Base-by-base conservation (phyloP, 2,888 invertebrate genomes). In the Parascotia fuliginaria region DNA sequence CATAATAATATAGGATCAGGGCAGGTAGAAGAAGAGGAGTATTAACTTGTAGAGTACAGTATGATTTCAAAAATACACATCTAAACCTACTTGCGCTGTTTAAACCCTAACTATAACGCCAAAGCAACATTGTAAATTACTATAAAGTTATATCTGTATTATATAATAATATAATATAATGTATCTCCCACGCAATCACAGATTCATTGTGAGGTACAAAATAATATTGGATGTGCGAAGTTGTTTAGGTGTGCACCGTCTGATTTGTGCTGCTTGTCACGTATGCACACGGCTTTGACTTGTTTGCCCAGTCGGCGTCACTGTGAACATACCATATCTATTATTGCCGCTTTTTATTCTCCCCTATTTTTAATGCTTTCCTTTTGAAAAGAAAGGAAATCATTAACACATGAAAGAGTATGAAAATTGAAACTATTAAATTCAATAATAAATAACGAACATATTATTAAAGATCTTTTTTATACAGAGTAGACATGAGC, bases 251-350 rank as follows among this genome's bases (percentile, higher is more conserved):
- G 56, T 66, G 60, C 50, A 48, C 44, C 29, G 32, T 43, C 52
- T 42, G 55, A 72, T 71, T 82, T 76, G 75, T 71, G 55, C 75
- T 81, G 75, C 85, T 45, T 63, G 81, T 83, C 87, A 86, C 86
- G 87, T 85, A 72, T 62, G 60, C 67, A 70, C 67, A 75, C 75
- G 71, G 75, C 73, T 75, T 70, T 62, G 77, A 73, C 73, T 79
- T 85, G 83, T 84, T 86, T 85, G 80, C 70, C 62, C 65, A 49
- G 49, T 49, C 64, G 60, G 60, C 66, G 61, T 64, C 73, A 66
- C 67, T 69, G 65, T 66, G 60, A 70, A 74, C 73, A 75, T 74
- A 70, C 73, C 70, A 56, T 62, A 60, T 61, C 50, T 57, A 63
- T 64, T 70, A 68, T 70, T 65, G 63, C 69, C 62, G 57, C 56